Percentiles rank a stretch among this genome's conserved stretches.
phyloP scores from a whole-genome alignment of 1,140 invertebrate species.

The Cecropterus lyciades region DNA sequence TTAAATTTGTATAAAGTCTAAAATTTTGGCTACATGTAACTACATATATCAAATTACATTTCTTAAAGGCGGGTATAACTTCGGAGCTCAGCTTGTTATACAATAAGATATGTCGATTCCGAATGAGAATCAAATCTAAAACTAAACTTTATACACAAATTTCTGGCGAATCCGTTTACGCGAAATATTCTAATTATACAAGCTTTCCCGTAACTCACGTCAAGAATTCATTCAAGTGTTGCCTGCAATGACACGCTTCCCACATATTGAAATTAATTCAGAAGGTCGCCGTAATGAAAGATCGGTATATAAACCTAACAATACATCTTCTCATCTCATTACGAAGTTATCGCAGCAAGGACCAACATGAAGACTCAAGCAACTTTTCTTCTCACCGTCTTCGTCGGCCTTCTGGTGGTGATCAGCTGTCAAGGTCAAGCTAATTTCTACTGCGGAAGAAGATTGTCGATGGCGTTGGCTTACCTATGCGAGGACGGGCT shows the following conservation, averaged over 20 bases:
- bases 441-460: conserved; percentile 41
- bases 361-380: conserved; percentile 36
- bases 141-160: no score
- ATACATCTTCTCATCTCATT: conserved; percentile 1
- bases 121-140: no score
- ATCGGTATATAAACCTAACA: conserved; percentile 4
- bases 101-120: no score
- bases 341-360: not conserved
- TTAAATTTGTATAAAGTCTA: no score
- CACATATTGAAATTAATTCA: no score
- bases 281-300: not conserved
- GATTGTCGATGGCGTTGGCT: conserved; percentile 35
- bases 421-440: conserved; percentile 24
- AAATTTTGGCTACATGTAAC: no score
- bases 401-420: conserved; percentile 10
- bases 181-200: no score
- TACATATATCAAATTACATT: no score
- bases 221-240: conserved; percentile 8
- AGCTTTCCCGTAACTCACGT: not conserved
- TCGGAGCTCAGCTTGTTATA: no score
- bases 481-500: conserved; percentile 37
- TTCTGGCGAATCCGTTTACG: no score
- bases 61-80: no score
- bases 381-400: conserved; percentile 20
- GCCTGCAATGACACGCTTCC: no score